Evolutionary conservation across 2,888 invertebrate species (phyloP).

Genomic region (Aporophyla nigra): DNA sequence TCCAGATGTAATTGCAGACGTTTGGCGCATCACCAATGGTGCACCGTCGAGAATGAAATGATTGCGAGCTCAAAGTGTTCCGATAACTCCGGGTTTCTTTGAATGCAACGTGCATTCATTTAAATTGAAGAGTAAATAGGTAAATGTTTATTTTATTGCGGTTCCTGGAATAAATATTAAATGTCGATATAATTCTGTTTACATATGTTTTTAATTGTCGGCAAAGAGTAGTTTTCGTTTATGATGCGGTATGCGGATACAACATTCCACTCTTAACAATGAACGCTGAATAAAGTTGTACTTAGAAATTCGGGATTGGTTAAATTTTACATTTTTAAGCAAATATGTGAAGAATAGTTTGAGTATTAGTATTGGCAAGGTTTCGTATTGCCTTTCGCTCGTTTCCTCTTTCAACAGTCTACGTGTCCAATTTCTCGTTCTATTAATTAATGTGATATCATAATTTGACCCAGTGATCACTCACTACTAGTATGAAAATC

Average conservation of each 20-base stretch:
- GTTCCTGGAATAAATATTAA: constrained; percentile 23
- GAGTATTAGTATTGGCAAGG: not conserved
- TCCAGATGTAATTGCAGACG: constrained; percentile 71
- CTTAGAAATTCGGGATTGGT: not conserved
- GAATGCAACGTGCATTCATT: constrained; percentile 59
- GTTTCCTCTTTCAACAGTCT: not conserved
- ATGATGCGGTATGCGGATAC: not conserved
- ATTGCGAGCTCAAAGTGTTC: constrained; percentile 71
- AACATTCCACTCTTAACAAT: not conserved
- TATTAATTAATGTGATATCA: not conserved
- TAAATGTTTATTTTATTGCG: constrained; percentile 32
- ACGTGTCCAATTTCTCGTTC: not conserved
- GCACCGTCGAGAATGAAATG: constrained; percentile 66
- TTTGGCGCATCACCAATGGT: constrained; percentile 62
- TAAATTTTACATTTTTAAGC: too few species aligned
- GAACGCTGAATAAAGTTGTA: constrained; percentile 7
- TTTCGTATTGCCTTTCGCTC: not conserved
- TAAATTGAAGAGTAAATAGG: constrained; percentile 33
- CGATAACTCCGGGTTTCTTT: constrained; percentile 68
- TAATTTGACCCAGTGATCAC: not conserved
- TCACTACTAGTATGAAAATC: not conserved
- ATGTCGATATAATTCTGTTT: not conserved
- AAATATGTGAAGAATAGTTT: not conserved
- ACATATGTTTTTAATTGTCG: constrained; percentile 3
- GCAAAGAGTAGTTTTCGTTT: constrained; percentile 7